phyloP scores from a whole-genome alignment of 2,888 invertebrate genomes.

The Xestia sexstrigata region DNA sequence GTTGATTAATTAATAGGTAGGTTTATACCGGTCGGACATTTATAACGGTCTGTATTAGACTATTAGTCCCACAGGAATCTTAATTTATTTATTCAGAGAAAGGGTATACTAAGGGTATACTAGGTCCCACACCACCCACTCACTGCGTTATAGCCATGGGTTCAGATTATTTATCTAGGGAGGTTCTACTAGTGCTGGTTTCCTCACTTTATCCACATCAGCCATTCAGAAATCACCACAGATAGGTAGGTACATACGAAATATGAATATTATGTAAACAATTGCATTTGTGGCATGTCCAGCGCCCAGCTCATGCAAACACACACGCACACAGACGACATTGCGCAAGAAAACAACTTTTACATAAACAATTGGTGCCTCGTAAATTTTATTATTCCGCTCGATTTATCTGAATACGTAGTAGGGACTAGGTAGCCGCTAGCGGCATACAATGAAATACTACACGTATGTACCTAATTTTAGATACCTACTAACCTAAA shows the following conservation, averaged over 20 bases:
- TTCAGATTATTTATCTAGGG: background rate
- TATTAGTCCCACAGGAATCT: background rate
- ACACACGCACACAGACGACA: slow-evolving; percentile 1
- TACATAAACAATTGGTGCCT: slow-evolving; percentile 1
- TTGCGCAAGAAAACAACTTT: slow-evolving; percentile 28
- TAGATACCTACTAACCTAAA: background rate
- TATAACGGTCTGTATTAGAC: background rate
- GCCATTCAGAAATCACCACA: slow-evolving; percentile 8
- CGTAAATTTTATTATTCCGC: background rate
- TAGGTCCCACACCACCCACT: background rate
- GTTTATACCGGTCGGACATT: background rate
- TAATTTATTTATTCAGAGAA: background rate
- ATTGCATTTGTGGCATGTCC: slow-evolving; percentile 20
- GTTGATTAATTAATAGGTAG: background rate
- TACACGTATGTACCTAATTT: background rate
- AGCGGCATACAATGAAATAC: background rate
- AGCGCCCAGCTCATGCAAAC: slow-evolving; percentile 12
- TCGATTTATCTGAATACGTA: background rate
- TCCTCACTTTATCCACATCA: background rate
- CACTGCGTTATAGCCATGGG: background rate
- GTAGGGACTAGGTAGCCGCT: background rate
- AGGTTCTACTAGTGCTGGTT: background rate
- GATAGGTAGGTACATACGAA: background rate
- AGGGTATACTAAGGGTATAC: no score
- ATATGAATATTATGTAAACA: slow-evolving; percentile 43